phyloP scores from a whole-genome alignment of 2,888 invertebrate species.

The Podabrus alpinus region DNA sequence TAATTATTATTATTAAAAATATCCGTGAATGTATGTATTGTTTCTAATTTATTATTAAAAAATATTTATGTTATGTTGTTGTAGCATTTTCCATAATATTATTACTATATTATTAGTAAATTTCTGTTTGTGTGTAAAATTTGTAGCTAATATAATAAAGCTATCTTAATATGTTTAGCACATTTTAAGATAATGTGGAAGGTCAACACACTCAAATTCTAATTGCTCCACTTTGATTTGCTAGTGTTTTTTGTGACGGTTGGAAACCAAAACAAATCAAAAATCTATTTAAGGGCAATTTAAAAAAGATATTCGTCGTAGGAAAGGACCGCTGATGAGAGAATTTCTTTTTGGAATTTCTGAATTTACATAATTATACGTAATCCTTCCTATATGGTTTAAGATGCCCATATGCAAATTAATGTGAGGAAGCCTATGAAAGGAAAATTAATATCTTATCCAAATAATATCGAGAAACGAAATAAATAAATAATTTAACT shows the following conservation, averaged over 20 bases:
- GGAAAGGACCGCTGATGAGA: not conserved
- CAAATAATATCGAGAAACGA: no score
- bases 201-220: not conserved
- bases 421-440: no score
- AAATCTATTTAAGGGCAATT: not conserved
- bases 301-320: not conserved
- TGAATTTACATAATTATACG: no score
- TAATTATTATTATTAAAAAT: not conserved
- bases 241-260: not conserved
- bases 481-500: no score
- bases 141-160: not conserved
- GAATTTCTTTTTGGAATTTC: no score
- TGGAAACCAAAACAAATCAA: not conserved
- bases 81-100: no score
- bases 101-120: not conserved
- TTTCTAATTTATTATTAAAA: no score
- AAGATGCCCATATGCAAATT: no score
- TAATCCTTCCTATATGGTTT: no score
- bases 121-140: not conserved
- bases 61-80: no score
- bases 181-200: not conserved
- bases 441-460: no score
- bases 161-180: not conserved
- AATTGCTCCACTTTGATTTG: not conserved
- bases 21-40: no score